These are phyloP conservation scores for Takifugu bimaculatus DNA, from an alignment of 2,113 vertebrate genomes.

Conservation along the genomic window DNA sequence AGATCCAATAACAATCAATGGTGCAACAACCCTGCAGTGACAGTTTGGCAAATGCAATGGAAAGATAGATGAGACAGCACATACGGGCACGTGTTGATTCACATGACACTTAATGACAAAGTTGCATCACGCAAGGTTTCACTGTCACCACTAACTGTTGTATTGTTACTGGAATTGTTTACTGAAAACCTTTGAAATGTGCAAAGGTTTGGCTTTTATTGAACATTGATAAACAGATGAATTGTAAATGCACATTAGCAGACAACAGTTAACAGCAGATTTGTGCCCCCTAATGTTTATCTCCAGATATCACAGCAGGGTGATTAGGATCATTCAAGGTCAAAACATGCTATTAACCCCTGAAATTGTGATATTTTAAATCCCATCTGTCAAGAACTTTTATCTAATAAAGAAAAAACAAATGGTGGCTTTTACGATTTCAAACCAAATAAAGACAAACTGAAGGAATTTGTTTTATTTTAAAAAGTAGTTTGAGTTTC, in stretches of 20 bases:
- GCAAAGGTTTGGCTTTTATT: too few species aligned
- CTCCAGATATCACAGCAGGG: too few species aligned
- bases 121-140: constrained; percentile 12
- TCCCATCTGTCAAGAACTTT: background rate
- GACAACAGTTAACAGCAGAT: too few species aligned
- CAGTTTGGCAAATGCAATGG: constrained; percentile 48
- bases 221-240: too few species aligned
- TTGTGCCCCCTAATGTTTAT: too few species aligned
- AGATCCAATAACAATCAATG: constrained; percentile 54
- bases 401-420: background rate
- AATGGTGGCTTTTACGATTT: background rate
- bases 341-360: background rate
- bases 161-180: background rate
- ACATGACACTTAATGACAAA: constrained; percentile 21
- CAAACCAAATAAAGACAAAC: too few species aligned
- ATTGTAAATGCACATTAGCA: too few species aligned
- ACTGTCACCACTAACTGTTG: background rate
- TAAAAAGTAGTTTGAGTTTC: too few species aligned
- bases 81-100: constrained; percentile 9
- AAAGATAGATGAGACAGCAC: constrained; percentile 41
- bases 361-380: background rate
- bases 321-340: too few species aligned
- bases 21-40: constrained; percentile 12
- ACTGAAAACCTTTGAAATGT: background rate
- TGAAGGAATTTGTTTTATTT: too few species aligned